Base-by-base conservation (phyloP, 2,888 invertebrate genomes). In the Pteria penguin region DNA sequence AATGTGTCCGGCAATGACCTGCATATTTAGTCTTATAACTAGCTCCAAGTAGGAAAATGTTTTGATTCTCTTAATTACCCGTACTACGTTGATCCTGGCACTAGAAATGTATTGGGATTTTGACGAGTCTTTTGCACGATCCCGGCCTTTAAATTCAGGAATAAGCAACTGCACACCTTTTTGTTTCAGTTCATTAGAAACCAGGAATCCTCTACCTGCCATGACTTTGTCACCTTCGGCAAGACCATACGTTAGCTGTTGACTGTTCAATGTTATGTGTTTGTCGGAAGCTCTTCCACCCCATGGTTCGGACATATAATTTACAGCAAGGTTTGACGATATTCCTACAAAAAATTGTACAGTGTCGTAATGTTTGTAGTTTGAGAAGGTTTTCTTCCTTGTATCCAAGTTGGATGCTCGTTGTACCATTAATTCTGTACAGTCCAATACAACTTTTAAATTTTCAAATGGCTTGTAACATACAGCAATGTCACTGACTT, bases 251-350 rank as follows among this genome's bases (percentile, higher is more conserved):
- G 78, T 52, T 5, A 80, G 36, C 14, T 24, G 29, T 24, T 73
- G 58, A 63, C 74, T 75, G 2, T 61, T 55, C 2, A 78, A 22
- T 24, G 76, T 73, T 24, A 80, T 80, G 22, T 73, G 61, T 18
- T 78, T 78, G 57, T 78, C 80, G 14, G 80, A 63, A 5, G 80
- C 70, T 36, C 75, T 32, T 11, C 80, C 75, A 54, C 80, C 80
- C 72, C 71, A 76, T 14, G 71, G 74, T 14, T 60, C 65, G 1
- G 76, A 76, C 1, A 79, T 77, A 77, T 57, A 77, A 24, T 74
- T 77, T 24, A 77, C 77, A 24, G 76, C 68, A 8, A 80, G 57
- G 65, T 69, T 77, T 65, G 80, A 75, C n/a, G 75, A 77, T 2
- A 80, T 14, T 11, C 77, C 77, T 24, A 80, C 74, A 18, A 72